Evolutionary conservation across 2,797 vertebrate species (phyloP).

Genomic region (Neosilurus mollespiculum): DNA sequence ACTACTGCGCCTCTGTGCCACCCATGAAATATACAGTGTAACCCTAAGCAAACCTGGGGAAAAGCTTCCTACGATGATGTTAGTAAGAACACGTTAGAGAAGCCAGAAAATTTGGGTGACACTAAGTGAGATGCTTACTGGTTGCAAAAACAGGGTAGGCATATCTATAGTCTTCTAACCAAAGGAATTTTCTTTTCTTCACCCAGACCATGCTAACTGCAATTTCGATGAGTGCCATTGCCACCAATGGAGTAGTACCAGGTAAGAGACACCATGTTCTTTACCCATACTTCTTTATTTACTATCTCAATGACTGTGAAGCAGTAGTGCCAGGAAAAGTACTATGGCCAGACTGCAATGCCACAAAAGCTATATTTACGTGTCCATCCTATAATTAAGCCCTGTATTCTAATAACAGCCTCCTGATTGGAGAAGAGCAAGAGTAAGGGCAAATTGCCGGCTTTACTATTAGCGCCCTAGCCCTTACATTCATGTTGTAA

Average conservation of each 20-base stretch:
- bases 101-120: no score
- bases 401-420: slow-evolving; percentile 63
- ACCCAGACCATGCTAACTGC: slow-evolving; percentile 96
- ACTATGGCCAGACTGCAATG: slow-evolving; percentile 53
- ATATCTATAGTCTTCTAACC: slow-evolving; percentile 8
- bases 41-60: no score
- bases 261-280: slow-evolving; percentile 73
- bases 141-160: background rate
- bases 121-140: background rate
- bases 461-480: slow-evolving; percentile 35
- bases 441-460: slow-evolving; percentile 66
- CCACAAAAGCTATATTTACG: slow-evolving; percentile 60
- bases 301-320: slow-evolving; percentile 59
- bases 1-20: no score
- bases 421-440: slow-evolving; percentile 55
- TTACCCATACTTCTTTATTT: slow-evolving; percentile 50
- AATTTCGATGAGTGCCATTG: slow-evolving; percentile 99
- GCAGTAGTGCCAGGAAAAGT: slow-evolving; percentile 62
- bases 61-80: no score
- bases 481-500: slow-evolving; percentile 24
- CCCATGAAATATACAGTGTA: no score
- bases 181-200: slow-evolving; percentile 59
- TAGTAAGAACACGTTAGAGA: no score
- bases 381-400: slow-evolving; percentile 53
- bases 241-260: slow-evolving; percentile 98